Evolutionary conservation across 2,113 vertebrate genomes (phyloP).

Genomic region (Muscicapa adusta): DNA sequence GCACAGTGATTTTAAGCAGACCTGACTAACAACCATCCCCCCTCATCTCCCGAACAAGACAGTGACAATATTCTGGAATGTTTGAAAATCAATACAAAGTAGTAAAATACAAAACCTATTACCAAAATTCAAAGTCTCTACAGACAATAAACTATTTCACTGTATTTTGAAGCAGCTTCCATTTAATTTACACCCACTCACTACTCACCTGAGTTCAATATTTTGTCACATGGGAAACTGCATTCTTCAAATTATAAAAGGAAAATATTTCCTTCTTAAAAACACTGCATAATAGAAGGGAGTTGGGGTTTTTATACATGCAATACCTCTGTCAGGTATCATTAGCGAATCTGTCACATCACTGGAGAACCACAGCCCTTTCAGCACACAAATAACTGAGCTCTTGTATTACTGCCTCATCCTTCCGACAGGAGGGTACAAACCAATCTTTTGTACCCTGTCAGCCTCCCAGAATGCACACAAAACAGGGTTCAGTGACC

Average conservation of each 20-base stretch:
- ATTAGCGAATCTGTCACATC: constrained; percentile 76
- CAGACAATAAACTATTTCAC: background rate
- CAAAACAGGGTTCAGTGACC: constrained; percentile 55
- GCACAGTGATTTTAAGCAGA: background rate
- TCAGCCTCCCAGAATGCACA: constrained; percentile 73
- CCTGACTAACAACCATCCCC: background rate
- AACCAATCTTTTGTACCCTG: constrained; percentile 75
- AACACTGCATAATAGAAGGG: background rate
- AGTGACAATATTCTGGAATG: background rate
- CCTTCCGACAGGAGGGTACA: constrained; percentile 75
- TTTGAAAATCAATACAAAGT: background rate
- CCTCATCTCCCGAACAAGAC: background rate
- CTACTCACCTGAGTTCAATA: background rate
- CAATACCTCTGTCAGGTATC: constrained; percentile 76
- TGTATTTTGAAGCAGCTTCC: background rate
- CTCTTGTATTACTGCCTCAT: constrained; percentile 66
- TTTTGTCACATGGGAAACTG: background rate
- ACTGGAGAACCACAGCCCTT: constrained; percentile 48
- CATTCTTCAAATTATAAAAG: background rate
- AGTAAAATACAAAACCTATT: background rate
- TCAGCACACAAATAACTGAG: constrained; percentile 68
- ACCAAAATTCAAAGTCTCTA: background rate
- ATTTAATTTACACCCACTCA: background rate
- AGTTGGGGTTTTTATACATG: constrained; percentile 25
- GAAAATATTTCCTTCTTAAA: background rate